phyloP scores from a whole-genome alignment of 1,140 invertebrate genomes.

The Orussus abietinus region DNA sequence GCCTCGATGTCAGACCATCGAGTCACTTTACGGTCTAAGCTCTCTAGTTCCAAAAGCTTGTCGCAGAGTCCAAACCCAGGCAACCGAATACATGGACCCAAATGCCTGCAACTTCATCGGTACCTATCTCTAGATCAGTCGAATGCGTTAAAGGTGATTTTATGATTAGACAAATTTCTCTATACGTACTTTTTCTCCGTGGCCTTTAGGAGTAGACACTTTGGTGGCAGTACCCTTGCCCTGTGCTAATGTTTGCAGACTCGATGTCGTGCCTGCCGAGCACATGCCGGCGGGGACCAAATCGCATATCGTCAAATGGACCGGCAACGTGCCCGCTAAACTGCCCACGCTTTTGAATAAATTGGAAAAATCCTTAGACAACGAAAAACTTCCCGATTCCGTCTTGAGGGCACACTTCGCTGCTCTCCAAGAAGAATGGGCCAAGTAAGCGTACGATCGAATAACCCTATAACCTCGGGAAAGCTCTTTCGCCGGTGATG shows the following conservation, averaged over 20 bases:
- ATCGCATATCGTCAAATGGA: constrained; percentile 43
- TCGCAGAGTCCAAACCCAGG: constrained; percentile 37
- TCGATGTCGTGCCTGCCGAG: constrained; percentile 45
- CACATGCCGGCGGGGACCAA: constrained; percentile 33
- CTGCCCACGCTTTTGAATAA: constrained; percentile 47
- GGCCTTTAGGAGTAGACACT: constrained; percentile 41
- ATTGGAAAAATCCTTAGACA: constrained; percentile 50
- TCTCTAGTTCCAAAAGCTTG: constrained; percentile 47
- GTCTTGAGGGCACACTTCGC: constrained; percentile 45
- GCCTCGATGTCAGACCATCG: constrained; percentile 32
- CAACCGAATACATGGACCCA: constrained; percentile 42
- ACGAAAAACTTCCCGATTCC: constrained; percentile 44
- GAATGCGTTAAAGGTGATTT: no score
- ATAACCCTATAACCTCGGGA: no score
- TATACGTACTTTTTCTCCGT: no score
- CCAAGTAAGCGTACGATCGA: constrained; percentile 45
- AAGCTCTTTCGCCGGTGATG: no score
- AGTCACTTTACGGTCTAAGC: constrained; percentile 43
- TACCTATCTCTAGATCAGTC: constrained; percentile 21
- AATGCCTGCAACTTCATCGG: constrained; percentile 49
- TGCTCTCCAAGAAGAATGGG: constrained; percentile 51
- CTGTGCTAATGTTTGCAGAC: constrained; percentile 43
- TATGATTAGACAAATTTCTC: background rate
- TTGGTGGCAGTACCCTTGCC: constrained; percentile 47
- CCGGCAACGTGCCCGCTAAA: constrained; percentile 43